These are phyloP conservation scores for Setophaga petechia DNA, from an alignment of 2,113 vertebrate genomes.

Conservation along the genomic window DNA sequence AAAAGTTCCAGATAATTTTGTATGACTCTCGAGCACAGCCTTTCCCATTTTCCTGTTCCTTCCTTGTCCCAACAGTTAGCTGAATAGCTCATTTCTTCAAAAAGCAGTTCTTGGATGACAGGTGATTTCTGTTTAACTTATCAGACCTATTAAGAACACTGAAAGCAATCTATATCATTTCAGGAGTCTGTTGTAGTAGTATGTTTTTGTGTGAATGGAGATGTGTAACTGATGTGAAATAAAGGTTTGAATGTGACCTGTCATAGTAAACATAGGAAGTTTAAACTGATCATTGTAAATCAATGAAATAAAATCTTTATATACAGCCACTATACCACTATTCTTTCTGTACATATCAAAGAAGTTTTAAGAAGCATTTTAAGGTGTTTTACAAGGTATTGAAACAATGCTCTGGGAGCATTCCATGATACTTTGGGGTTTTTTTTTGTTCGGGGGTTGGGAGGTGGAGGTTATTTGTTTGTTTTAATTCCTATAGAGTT, in stretches of 20 bases:
- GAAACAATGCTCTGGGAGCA: neutral
- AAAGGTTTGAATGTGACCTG: constrained; percentile 36
- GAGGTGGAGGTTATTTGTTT: neutral
- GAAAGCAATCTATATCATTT: neutral
- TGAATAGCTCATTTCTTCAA: neutral
- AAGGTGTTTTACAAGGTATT: neutral
- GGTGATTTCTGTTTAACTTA: neutral
- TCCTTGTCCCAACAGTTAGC: neutral
- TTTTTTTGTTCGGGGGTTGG: neutral
- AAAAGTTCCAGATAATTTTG: neutral
- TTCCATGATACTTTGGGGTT: neutral
- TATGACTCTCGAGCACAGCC: neutral
- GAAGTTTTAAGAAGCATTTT: neutral
- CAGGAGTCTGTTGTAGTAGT: neutral
- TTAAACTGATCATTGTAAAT: constrained; percentile 36
- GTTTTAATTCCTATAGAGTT: neutral
- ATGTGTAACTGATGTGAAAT: constrained; percentile 21
- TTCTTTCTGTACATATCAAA: neutral
- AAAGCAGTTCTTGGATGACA: neutral
- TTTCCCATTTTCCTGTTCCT: neutral
- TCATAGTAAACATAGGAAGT: constrained; percentile 22
- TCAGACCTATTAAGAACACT: neutral
- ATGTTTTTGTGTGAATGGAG: constrained; percentile 40
- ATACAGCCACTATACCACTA: neutral
- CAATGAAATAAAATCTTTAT: constrained; percentile 43